These are phyloP conservation scores for Tridacna gigas DNA, from an alignment of 2,888 invertebrate genomes.

Conservation along the genomic window DNA sequence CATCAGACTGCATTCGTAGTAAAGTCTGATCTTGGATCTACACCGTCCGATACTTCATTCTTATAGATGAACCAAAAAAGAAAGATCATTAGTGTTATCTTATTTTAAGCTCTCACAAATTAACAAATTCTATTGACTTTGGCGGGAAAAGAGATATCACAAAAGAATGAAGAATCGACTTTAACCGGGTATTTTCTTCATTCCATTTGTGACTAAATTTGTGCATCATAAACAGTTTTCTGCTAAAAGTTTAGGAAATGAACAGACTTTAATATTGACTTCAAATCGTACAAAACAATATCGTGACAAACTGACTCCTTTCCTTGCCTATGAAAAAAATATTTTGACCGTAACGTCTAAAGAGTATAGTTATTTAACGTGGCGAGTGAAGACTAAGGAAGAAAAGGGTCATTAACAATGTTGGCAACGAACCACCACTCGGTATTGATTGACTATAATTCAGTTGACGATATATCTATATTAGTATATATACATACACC, in stretches of 20 bases:
- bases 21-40: background rate
- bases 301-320: too few species aligned
- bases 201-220: background rate
- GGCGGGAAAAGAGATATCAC: too few species aligned
- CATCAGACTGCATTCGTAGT: background rate
- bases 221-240: background rate
- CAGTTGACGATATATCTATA: conserved; percentile 15
- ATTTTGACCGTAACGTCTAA: background rate
- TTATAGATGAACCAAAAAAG: background rate
- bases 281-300: background rate
- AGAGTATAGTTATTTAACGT: background rate
- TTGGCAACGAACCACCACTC: conserved; percentile 4
- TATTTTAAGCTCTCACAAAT: background rate
- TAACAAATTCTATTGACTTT: too few species aligned
- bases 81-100: background rate
- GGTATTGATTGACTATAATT: conserved; percentile 19
- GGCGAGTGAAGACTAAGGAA: background rate
- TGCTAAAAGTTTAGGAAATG: background rate
- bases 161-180: too few species aligned
- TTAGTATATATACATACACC: conserved; percentile 1
- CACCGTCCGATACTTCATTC: background rate
- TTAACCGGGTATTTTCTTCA: too few species aligned
- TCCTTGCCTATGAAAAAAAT: too few species aligned
- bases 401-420: conserved; percentile 9
- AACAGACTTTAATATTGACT: background rate